phyloP scores from a whole-genome alignment of 1,140 invertebrate genomes.

The Acromyrmex charruanus region DNA sequence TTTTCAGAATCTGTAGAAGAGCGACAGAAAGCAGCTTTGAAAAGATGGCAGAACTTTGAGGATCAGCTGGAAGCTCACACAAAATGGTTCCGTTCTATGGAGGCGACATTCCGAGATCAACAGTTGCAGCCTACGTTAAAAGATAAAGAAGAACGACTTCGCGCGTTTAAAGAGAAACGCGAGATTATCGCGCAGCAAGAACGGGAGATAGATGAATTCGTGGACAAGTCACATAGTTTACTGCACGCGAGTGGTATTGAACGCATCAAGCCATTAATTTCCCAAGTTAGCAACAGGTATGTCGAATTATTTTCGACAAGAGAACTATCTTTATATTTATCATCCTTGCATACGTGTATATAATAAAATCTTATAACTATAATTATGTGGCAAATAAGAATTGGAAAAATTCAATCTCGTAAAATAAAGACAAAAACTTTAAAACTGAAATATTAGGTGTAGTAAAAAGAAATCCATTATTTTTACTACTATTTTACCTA shows the following conservation, averaged over 20 bases:
- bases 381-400: not conserved
- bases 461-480: too few relatives aligned
- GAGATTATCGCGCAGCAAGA: constrained; percentile 92
- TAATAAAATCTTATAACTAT: not conserved
- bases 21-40: constrained; percentile 91
- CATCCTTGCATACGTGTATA: not conserved
- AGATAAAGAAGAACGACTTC: constrained; percentile 93
- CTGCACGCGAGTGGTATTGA: constrained; percentile 94
- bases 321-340: not conserved
- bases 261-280: constrained; percentile 94
- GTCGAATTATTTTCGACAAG: not conserved
- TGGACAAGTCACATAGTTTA: constrained; percentile 95
- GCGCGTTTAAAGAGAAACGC: constrained; percentile 91
- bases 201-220: constrained; percentile 94
- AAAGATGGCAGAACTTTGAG: constrained; percentile 96
- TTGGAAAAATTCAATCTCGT: not conserved
- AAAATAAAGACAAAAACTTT: not conserved
- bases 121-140: constrained; percentile 92
- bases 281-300: constrained; percentile 94
- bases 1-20: constrained; percentile 87
- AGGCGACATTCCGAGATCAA: constrained; percentile 94
- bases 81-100: constrained; percentile 94
- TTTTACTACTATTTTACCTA: too few relatives aligned
- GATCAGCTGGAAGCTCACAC: constrained; percentile 91
- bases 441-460: not conserved